These are phyloP conservation scores for Coenonympha arcania DNA, from an alignment of 2,888 invertebrate species.

Conservation along the genomic window DNA sequence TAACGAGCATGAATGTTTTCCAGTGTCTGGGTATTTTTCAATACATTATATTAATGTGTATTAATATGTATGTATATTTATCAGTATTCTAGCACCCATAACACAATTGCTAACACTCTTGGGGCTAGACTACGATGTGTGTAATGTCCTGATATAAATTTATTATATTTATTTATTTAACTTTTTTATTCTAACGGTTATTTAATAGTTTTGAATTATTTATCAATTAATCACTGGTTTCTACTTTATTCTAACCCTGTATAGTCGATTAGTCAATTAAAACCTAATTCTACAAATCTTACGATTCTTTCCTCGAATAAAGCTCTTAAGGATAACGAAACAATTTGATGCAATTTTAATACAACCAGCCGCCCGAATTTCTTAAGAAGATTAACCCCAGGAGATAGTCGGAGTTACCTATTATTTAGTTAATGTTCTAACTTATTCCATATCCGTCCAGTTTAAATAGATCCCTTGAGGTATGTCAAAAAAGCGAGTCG, in stretches of 20 bases:
- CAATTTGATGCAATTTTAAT: conserved; percentile 24
- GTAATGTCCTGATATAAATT: too few relatives aligned
- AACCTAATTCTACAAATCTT: not conserved
- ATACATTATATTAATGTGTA: too few relatives aligned
- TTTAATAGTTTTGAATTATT: too few relatives aligned
- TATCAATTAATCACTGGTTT: too few relatives aligned
- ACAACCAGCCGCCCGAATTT: conserved; percentile 22
- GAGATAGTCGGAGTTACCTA: conserved; percentile 30
- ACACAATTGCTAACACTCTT: too few relatives aligned
- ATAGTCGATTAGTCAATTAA: not conserved
- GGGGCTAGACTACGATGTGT: too few relatives aligned
- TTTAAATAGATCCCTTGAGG: conserved; percentile 11
- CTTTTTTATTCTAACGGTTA: too few relatives aligned
- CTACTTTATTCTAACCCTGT: not conserved
- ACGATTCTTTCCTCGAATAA: not conserved
- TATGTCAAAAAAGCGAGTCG: conserved; percentile 1
- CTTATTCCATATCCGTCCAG: conserved; percentile 27
- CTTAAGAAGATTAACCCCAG: conserved; percentile 28
- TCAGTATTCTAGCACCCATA: too few relatives aligned
- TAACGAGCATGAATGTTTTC: too few relatives aligned
- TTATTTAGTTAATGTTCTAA: conserved; percentile 29
- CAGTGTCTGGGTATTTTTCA: too few relatives aligned
- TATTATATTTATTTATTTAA: too few relatives aligned
- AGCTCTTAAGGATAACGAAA: conserved; percentile 1
- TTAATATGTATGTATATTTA: too few relatives aligned